Evolutionary conservation across 2,888 invertebrate species (phyloP).

Genomic region (Calameuta idolon): DNA sequence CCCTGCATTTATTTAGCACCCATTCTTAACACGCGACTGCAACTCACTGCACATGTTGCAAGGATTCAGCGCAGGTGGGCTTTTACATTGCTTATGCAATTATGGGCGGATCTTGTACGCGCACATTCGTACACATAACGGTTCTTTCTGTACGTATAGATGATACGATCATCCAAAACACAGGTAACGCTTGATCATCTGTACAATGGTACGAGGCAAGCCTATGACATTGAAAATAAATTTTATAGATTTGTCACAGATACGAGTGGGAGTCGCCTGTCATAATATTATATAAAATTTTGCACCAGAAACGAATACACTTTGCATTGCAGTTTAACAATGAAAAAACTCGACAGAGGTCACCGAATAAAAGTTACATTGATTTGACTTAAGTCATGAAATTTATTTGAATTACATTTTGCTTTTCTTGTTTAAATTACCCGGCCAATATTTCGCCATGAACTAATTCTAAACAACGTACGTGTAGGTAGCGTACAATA

Average conservation of each 20-base stretch:
- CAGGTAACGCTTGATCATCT: background rate
- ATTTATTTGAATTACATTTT: background rate
- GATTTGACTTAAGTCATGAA: background rate
- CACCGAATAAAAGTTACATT: background rate
- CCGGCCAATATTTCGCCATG: background rate
- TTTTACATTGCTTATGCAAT: background rate
- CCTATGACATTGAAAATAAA: background rate
- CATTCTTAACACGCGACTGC: background rate
- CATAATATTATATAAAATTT: background rate
- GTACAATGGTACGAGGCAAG: background rate
- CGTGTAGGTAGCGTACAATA: background rate
- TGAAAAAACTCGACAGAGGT: background rate
- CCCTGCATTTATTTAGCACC: background rate
- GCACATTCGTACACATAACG: background rate
- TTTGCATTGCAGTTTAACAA: background rate
- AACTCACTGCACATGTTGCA: background rate
- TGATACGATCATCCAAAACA: background rate
- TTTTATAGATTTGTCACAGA: background rate
- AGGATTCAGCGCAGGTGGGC: background rate
- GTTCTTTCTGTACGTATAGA: background rate
- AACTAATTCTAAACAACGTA: background rate
- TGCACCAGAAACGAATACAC: background rate
- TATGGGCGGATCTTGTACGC: background rate
- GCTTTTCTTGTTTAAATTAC: background rate
- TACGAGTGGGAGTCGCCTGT: background rate